A percentile compares a stretch with the other conserved stretches of the same genome.
Evolutionary conservation across 2,797 vertebrate species (phyloP).

Genomic region (Megaceryle alcyon): DNA sequence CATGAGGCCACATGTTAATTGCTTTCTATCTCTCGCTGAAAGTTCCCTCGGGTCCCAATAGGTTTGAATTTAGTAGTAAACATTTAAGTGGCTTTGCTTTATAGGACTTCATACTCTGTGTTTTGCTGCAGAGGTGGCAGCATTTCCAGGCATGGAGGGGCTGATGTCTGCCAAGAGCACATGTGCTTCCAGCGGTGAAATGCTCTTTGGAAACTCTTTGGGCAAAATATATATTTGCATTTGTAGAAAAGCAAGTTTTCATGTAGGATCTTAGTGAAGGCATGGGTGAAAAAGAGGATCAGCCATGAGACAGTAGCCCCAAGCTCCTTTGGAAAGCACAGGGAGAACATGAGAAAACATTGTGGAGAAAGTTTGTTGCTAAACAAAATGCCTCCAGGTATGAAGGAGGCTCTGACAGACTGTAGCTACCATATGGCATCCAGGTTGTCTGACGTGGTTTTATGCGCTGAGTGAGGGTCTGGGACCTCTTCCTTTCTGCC

Average conservation of each 20-base stretch:
- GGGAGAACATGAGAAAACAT: neutral
- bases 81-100: neutral
- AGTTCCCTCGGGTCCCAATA: neutral
- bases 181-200: neutral
- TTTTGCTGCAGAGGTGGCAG: conserved; percentile 5
- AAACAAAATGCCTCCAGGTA: conserved; percentile 1
- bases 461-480: neutral
- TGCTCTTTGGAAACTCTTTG: neutral
- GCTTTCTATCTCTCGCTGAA: neutral
- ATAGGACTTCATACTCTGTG: neutral
- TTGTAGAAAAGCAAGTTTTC: neutral
- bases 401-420: neutral
- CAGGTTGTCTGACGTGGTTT: neutral
- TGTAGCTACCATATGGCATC: neutral
- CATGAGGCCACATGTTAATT: neutral
- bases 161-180: neutral
- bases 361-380: neutral
- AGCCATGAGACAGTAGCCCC: neutral
- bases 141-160: neutral
- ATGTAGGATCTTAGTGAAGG: neutral
- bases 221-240: neutral
- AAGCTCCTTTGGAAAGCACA: neutral
- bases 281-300: neutral
- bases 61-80: neutral
- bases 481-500: neutral